These are phyloP conservation scores for Channa maculata DNA, from an alignment of 2,113 vertebrate species.

Conservation along the genomic window DNA sequence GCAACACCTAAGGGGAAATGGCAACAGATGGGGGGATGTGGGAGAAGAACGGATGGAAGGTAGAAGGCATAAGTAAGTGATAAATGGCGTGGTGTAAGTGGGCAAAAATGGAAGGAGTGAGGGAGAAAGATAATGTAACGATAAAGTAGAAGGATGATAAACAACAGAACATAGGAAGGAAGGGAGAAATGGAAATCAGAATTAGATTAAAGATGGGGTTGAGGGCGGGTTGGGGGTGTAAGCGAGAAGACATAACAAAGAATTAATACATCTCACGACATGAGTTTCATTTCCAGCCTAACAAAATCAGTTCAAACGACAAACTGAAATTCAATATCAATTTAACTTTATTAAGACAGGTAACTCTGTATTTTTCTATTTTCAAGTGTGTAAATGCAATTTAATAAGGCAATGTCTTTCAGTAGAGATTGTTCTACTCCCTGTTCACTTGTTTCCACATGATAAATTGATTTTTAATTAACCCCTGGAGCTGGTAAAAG, in stretches of 20 bases:
- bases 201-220: conserved; percentile 6
- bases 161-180: not conserved
- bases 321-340: conserved; percentile 54
- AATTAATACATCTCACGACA: conserved; percentile 27
- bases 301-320: conserved; percentile 42
- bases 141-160: conserved; percentile 16
- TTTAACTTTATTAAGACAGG: conserved; percentile 48
- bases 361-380: conserved; percentile 51
- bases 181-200: not conserved
- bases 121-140: conserved; percentile 7
- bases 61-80: not conserved
- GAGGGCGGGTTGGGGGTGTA: not conserved
- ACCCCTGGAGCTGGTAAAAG: conserved; percentile 66
- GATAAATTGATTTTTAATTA: conserved; percentile 80
- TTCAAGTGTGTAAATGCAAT: conserved; percentile 50
- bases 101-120: conserved; percentile 14
- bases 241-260: conserved; percentile 19
- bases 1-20: conserved; percentile 58
- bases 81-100: not conserved
- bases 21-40: conserved; percentile 47
- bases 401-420: conserved; percentile 51
- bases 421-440: conserved; percentile 45
- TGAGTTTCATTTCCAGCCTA: conserved; percentile 34
- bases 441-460: conserved; percentile 63
- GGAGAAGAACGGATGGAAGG: conserved; percentile 12